These are phyloP conservation scores for Melopsittacus undulatus DNA, from an alignment of 2,797 vertebrate genomes.

Conservation along the genomic window DNA sequence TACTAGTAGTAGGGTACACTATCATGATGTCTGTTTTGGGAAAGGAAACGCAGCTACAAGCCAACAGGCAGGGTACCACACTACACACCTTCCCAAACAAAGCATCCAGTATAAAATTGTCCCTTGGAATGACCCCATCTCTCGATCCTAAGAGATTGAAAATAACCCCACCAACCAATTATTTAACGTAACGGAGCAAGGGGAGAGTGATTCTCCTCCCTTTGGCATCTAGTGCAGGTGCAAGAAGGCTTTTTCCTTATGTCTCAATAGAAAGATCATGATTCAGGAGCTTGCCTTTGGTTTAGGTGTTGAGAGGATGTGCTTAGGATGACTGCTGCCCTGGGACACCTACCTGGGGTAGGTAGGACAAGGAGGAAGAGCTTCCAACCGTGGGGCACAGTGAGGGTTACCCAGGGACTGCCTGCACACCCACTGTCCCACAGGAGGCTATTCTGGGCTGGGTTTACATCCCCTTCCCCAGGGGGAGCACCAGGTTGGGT, in stretches of 20 bases:
- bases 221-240: fast-evolving
- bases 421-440: background rate
- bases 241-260: background rate
- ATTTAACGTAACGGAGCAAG: background rate
- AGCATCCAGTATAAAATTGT: background rate
- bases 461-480: background rate
- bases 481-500: background rate
- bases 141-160: background rate
- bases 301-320: background rate
- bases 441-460: background rate
- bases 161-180: background rate
- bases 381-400: background rate
- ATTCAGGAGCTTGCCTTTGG: background rate
- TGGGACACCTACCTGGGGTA: background rate
- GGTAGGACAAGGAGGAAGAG: background rate
- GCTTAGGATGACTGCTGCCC: background rate
- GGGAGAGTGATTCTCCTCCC: background rate
- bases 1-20: fast-evolving
- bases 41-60: fast-evolving
- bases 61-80: background rate
- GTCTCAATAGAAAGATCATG: background rate
- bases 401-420: background rate
- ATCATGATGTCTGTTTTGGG: fast-evolving
- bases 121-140: background rate
- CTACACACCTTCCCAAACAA: background rate